Evolutionary conservation across 2,797 vertebrate genomes (phyloP).

Genomic region (Pogoniulus pusillus): DNA sequence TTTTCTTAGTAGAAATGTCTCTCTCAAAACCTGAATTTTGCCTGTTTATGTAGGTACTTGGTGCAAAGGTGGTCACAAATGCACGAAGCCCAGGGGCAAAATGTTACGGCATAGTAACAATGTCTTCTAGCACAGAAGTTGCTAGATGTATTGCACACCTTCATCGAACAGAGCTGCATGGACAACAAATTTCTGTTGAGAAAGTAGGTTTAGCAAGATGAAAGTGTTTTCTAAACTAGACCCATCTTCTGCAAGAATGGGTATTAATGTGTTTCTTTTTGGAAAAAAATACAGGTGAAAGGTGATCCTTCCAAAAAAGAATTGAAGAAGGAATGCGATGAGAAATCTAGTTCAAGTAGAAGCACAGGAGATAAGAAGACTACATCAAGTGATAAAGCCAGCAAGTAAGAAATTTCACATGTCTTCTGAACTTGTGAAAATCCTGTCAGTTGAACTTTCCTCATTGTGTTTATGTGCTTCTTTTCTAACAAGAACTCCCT

Average conservation of each 20-base stretch:
- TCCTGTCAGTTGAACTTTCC: background rate
- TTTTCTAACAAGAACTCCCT: constrained; percentile 77
- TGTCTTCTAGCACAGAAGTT: constrained; percentile 95
- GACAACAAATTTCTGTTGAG: constrained; percentile 97
- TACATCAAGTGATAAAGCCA: constrained; percentile 80
- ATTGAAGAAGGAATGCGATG: constrained; percentile 90
- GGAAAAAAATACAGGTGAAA: constrained; percentile 83
- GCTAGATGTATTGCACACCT: constrained; percentile 92
- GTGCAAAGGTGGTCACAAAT: constrained; percentile 97
- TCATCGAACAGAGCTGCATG: constrained; percentile 94
- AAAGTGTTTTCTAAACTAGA: background rate
- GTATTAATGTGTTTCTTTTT: background rate
- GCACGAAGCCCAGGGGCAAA: constrained; percentile 96
- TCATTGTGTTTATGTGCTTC: constrained; percentile 6
- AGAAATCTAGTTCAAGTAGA: constrained; percentile 85
- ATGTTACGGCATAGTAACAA: constrained; percentile 96
- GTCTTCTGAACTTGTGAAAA: background rate
- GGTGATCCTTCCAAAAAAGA: constrained; percentile 97
- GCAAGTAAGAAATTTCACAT: constrained; percentile 74
- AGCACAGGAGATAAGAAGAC: constrained; percentile 86
- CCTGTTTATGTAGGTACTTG: constrained; percentile 85
- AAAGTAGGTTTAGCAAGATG: constrained; percentile 80
- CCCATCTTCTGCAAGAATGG: background rate
- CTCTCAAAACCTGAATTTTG: background rate
- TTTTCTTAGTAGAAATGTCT: background rate